These are phyloP conservation scores for Campylorhamphus procurvoides DNA, from an alignment of 2,113 vertebrate species.

Conservation along the genomic window DNA sequence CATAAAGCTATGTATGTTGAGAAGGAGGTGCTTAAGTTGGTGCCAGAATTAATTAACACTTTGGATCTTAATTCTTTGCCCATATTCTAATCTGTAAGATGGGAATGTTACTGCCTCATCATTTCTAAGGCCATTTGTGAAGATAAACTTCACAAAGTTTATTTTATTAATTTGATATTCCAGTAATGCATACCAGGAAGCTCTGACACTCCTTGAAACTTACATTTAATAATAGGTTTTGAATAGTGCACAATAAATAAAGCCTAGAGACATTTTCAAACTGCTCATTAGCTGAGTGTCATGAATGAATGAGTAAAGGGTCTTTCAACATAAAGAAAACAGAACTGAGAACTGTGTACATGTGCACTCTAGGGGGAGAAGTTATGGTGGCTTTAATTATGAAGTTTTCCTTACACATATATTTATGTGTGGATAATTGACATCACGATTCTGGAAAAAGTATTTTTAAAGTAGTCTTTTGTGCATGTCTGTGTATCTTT, in stretches of 20 bases:
- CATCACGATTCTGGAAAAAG: neutral
- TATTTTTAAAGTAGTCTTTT: neutral
- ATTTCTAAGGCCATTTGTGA: neutral
- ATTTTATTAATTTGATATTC: neutral
- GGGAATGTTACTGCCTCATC: neutral
- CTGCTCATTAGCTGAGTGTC: constrained; percentile 9
- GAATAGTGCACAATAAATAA: neutral
- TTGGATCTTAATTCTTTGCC: neutral
- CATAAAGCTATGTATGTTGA: neutral
- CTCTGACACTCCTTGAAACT: neutral
- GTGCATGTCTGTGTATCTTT: neutral
- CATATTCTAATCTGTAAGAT: neutral
- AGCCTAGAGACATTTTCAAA: neutral
- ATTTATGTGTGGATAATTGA: neutral
- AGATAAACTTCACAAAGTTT: neutral
- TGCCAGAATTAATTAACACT: constrained; percentile 32
- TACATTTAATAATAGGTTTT: neutral
- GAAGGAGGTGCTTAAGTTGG: neutral
- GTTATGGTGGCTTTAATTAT: neutral
- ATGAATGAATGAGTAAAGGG: constrained; percentile 13
- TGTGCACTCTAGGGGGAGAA: neutral
- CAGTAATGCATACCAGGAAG: neutral
- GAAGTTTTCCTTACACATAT: neutral
- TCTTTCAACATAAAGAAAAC: neutral
- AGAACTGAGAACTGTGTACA: neutral